phyloP scores from a whole-genome alignment of 2,797 vertebrate genomes.

The Poecilia velifera region DNA sequence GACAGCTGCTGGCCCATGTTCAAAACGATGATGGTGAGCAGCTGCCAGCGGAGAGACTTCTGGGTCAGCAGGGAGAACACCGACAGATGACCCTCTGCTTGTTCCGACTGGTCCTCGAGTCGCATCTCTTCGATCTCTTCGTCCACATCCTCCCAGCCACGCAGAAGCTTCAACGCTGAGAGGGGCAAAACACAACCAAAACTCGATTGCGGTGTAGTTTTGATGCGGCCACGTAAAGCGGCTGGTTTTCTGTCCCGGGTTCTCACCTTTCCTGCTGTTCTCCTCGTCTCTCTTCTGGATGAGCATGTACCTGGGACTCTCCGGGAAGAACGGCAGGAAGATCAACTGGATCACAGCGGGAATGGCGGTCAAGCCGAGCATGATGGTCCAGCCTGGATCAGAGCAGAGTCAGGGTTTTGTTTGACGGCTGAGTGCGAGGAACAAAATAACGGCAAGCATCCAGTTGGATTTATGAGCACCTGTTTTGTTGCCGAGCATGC shows the following conservation, averaged over 20 bases:
- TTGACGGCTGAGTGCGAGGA: background rate
- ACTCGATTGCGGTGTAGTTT: background rate
- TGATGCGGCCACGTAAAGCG: fast-evolving
- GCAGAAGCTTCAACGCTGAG: conserved; percentile 84
- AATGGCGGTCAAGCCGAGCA: conserved; percentile 89
- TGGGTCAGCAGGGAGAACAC: conserved; percentile 83
- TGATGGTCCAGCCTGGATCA: conserved; percentile 83
- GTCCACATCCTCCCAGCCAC: conserved; percentile 83
- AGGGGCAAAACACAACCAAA: background rate
- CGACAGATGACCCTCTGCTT: conserved; percentile 76
- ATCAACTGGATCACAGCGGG: conserved; percentile 87
- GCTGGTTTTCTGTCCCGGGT: background rate
- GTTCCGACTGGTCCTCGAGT: conserved; percentile 85
- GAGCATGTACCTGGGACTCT: conserved; percentile 93
- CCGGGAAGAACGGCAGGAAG: conserved; percentile 89
- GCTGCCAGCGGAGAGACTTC: conserved; percentile 89
- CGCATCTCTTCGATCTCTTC: conserved; percentile 87
- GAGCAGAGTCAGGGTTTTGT: background rate
- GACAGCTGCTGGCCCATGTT: conserved; percentile 95
- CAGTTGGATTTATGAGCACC: conserved; percentile 70
- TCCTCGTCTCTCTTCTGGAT: conserved; percentile 84
- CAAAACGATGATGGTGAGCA: conserved; percentile 86
- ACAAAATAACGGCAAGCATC: background rate
- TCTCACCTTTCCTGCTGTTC: conserved; percentile 80
- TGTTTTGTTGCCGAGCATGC: conserved; percentile 81